Evolutionary conservation across 2,797 vertebrate genomes (phyloP).

Genomic region (Harpia harpyja): DNA sequence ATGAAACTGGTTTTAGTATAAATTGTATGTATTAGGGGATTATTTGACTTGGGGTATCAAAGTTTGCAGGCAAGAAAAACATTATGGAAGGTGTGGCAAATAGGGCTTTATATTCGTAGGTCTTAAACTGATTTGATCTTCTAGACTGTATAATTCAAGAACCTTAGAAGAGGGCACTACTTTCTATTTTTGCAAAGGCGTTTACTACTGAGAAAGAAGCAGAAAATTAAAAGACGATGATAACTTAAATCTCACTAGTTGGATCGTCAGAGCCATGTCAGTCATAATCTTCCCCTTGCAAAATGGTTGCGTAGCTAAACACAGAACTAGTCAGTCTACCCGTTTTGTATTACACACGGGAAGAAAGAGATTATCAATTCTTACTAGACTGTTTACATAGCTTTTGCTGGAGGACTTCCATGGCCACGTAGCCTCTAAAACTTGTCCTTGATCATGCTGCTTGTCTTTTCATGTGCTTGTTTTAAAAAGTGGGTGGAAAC

Average conservation of each 20-base stretch:
- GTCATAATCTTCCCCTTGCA: neutral
- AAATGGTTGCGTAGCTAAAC: neutral
- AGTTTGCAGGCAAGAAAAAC: neutral
- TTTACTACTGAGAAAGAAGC: neutral
- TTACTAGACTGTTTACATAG: neutral
- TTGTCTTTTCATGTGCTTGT: neutral
- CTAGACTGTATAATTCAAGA: neutral
- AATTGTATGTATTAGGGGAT: neutral
- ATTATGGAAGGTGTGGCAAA: neutral
- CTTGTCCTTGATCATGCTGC: neutral
- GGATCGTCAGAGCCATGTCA: neutral
- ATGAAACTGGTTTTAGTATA: neutral
- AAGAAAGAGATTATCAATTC: neutral
- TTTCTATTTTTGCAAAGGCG: neutral
- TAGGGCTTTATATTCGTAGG: neutral
- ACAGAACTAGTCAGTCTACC: neutral
- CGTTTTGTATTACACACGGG: rapidly evolving
- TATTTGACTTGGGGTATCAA: neutral
- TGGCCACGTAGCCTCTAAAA: neutral
- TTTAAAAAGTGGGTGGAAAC: neutral
- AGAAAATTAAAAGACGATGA: neutral
- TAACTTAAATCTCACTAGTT: neutral
- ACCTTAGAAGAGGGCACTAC: neutral
- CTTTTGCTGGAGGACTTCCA: neutral
- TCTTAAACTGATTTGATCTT: neutral